A percentile compares a stretch with the other conserved stretches of the same genome.
Evolutionary conservation across 2,888 invertebrate species (phyloP).

Genomic region (Aelia acuminata): DNA sequence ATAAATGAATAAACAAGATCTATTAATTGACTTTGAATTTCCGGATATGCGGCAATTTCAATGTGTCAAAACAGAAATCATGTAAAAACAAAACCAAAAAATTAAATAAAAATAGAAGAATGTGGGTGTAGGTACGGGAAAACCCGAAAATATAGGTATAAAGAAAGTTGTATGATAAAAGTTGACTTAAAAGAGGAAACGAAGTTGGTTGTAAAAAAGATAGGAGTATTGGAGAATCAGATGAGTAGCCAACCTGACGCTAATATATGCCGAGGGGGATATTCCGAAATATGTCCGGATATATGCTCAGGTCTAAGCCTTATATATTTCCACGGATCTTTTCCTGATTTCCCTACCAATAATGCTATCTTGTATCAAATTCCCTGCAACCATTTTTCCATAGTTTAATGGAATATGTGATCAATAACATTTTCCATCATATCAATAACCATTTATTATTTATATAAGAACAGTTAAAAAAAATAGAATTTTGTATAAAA

Average conservation of each 20-base stretch:
- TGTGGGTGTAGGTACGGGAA: too few species aligned
- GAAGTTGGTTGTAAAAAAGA: constrained; percentile 19
- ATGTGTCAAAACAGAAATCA: too few species aligned
- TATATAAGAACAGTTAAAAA: too few species aligned
- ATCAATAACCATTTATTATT: too few species aligned
- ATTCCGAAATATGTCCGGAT: constrained; percentile 28
- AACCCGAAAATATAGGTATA: neutral
- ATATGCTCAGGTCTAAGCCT: constrained; percentile 17
- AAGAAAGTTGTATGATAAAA: neutral
- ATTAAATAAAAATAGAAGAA: too few species aligned
- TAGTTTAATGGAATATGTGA: too few species aligned
- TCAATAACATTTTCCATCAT: too few species aligned
- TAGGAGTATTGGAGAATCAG: neutral
- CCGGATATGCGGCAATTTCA: too few species aligned
- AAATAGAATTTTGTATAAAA: too few species aligned
- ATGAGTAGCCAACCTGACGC: neutral
- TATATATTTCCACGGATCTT: constrained; percentile 38
- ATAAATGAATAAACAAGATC: too few species aligned
- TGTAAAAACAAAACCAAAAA: too few species aligned
- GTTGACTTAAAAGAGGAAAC: neutral
- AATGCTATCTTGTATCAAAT: neutral
- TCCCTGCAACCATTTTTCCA: neutral
- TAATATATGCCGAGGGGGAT: constrained; percentile 32
- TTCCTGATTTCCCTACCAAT: neutral
- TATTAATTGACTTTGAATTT: too few species aligned